A percentile compares a stretch with the other conserved stretches of the same genome.
These are phyloP conservation scores for Brienomyrus longianalis DNA, from an alignment of 2,113 vertebrate species.

Conservation along the genomic window DNA sequence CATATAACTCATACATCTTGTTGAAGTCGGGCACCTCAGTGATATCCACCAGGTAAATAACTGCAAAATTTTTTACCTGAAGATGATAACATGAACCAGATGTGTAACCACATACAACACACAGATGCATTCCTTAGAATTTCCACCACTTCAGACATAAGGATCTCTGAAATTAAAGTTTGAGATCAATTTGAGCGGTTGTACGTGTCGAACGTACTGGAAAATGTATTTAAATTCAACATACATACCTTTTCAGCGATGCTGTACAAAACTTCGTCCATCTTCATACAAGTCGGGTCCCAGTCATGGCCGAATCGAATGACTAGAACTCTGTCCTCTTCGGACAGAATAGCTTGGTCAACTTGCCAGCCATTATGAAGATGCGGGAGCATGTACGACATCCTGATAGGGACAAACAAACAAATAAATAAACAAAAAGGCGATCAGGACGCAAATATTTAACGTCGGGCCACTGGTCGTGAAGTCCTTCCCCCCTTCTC, in stretches of 20 bases:
- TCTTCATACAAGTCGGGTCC: constrained; percentile 98
- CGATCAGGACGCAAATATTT: not conserved
- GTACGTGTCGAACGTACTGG: not conserved
- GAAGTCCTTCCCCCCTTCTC: not conserved
- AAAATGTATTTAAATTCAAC: not conserved
- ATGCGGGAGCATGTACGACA: constrained; percentile 98
- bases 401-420: constrained; percentile 40
- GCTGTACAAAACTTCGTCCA: constrained; percentile 94
- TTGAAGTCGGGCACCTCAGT: constrained; percentile 99
- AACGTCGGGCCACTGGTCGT: not conserved
- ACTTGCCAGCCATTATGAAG: constrained; percentile 98
- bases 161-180: not conserved
- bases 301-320: constrained; percentile 96
- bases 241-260: constrained; percentile 87
- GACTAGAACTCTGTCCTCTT: constrained; percentile 91
- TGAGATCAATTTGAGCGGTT: not conserved
- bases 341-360: constrained; percentile 94
- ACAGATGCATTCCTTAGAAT: not conserved
- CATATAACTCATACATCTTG: constrained; percentile 97
- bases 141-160: not conserved
- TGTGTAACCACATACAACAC: not conserved
- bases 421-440: not conserved
- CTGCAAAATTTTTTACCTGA: constrained; percentile 97
- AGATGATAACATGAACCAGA: constrained; percentile 24
- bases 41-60: constrained; percentile 97